phyloP scores from a whole-genome alignment of 2,113 vertebrate species.

The Oreochromis aureus region DNA sequence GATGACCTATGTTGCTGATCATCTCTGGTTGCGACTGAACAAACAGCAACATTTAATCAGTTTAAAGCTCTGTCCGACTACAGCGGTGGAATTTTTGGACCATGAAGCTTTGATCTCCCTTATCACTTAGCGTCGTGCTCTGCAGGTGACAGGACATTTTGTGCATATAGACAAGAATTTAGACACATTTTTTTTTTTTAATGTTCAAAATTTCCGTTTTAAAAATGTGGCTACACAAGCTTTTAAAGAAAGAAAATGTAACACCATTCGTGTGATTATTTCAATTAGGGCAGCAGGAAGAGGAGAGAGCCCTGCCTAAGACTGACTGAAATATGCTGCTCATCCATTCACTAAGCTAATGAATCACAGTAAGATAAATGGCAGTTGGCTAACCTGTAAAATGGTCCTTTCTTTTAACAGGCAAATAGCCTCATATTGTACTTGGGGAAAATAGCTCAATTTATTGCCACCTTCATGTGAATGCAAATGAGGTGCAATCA shows the following conservation, averaged over 20 bases:
- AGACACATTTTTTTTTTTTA: background rate
- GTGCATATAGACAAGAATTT: background rate
- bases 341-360: conserved; percentile 56
- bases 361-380: conserved; percentile 51
- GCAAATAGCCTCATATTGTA: conserved; percentile 31
- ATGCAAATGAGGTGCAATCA: conserved; percentile 51
- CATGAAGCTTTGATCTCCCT: background rate
- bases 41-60: background rate
- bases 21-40: background rate
- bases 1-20: background rate
- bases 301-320: conserved; percentile 9
- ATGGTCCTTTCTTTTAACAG: conserved; percentile 48
- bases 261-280: conserved; percentile 36
- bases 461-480: conserved; percentile 33
- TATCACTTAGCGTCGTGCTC: background rate
- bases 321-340: conserved; percentile 63
- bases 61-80: background rate
- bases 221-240: background rate
- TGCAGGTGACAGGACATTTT: background rate
- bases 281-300: conserved; percentile 27
- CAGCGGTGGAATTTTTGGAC: background rate
- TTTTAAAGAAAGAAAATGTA: background rate
- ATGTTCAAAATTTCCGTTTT: background rate
- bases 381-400: conserved; percentile 45
- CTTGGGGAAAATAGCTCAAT: conserved; percentile 32